Percentiles rank a stretch among this genome's conserved stretches.
Evolutionary conservation across 2,888 invertebrate species (phyloP).

Genomic region (Automeris io): DNA sequence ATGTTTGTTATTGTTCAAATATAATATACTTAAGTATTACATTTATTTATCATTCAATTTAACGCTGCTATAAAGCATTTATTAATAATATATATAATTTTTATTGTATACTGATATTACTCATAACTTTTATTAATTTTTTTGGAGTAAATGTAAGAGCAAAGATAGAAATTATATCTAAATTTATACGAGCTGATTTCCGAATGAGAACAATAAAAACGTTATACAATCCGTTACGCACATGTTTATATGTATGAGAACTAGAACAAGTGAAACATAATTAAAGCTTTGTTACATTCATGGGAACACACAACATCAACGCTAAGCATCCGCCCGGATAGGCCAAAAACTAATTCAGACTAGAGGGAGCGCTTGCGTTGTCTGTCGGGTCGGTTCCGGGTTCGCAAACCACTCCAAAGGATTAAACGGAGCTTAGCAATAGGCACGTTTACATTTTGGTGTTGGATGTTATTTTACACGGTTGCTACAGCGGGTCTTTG

Average conservation of each 20-base stretch:
- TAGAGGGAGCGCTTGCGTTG: constrained; percentile 22
- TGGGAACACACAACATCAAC: constrained; percentile 47
- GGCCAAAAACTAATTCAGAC: constrained; percentile 60
- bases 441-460: constrained; percentile 25
- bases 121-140: too few relatives aligned
- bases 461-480: constrained; percentile 1
- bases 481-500: not conserved
- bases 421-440: constrained; percentile 39
- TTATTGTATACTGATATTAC: too few relatives aligned
- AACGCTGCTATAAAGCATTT: too few relatives aligned
- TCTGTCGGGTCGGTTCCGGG: constrained; percentile 18
- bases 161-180: too few relatives aligned
- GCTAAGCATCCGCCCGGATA: constrained; percentile 44
- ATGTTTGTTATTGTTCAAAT: too few relatives aligned
- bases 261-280: constrained; percentile 47
- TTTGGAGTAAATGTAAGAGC: too few relatives aligned
- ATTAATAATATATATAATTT: too few relatives aligned
- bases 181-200: too few relatives aligned
- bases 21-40: too few relatives aligned
- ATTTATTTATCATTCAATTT: too few relatives aligned
- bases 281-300: constrained; percentile 55
- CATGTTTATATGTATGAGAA: constrained; percentile 30
- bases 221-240: too few relatives aligned
- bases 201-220: constrained; percentile 1
- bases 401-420: constrained; percentile 34